Evolutionary conservation across 2,888 invertebrate genomes (phyloP), one percentile per base, ranked within the genome.

Genomic region (Volucella zonaria): DNA sequence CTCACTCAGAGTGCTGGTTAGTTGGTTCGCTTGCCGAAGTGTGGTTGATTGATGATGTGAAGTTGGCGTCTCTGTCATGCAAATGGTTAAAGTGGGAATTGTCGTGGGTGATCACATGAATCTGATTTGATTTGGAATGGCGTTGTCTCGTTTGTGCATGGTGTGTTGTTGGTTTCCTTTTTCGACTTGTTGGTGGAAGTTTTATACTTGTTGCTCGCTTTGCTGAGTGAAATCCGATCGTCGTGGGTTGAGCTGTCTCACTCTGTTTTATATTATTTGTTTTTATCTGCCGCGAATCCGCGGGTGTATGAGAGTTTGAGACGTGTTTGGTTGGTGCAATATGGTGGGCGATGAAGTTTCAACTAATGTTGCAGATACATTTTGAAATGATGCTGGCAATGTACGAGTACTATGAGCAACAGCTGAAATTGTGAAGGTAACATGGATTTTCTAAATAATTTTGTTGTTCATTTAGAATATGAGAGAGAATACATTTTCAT

Each of bases 211-310:
- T 83, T 83, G 82, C 82, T 66, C 52, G 49, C 31, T 83, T 83
- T 83, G 82, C 82, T 66, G 52, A 54, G 47, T 83, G 82, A 83
- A 83, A 83, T 83, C 70, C 82, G 79, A 83, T 83, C 82, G 59
- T 70, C 42, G 64, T 23, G 0, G 43, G 47, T 64, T 40, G 8
- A 31, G 62, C 52, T 74, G 62, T 82, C 78, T 78, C 79, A 15
- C 49, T 78, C 78, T 45, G 8, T 18, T 79, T 73, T 45, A 73
- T 67, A 31, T 31, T 31, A 31, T 31, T 31, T 31, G 14, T 38
- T 47, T 61, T 12, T 51, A 23, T 11, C 15, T 61, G 15, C 51
- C 3, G 43, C 51, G 51, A 15, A 51, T 49, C 40, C 51, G 71
- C 12, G n/a, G 40, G 40, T 38, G 54, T 4, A 23, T 40, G 47